Conservation (phyloP, 64 coral and sea anemone species). For the Stichodactyla mertensii region DNA sequence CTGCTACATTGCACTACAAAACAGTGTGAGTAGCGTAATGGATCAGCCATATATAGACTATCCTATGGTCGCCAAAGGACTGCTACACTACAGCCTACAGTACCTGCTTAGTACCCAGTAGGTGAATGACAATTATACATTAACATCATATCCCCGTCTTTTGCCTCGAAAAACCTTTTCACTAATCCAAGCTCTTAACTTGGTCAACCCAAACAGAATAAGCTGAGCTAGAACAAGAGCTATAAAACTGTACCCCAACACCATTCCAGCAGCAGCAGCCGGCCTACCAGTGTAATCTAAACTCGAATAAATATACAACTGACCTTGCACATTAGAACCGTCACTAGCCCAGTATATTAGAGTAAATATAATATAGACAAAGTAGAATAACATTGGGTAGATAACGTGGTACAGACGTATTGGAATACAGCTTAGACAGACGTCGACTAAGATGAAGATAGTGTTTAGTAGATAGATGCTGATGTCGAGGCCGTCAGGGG, state of each 20-base stretch:
- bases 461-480: conserved; percentile 71
- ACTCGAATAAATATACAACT: conserved; percentile 39
- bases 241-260: conserved; percentile 35
- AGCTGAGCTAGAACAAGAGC: conserved; percentile 37
- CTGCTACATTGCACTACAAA: no score
- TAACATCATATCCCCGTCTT: background rate
- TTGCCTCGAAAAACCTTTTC: background rate
- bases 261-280: background rate
- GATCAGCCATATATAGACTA: no score
- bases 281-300: conserved; percentile 62
- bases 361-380: conserved; percentile 56
- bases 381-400: conserved; percentile 57
- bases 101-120: no score
- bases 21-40: no score
- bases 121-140: background rate
- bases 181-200: conserved; percentile 18
- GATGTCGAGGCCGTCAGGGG: conserved; percentile 42
- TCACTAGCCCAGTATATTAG: conserved; percentile 62
- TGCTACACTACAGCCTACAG: no score
- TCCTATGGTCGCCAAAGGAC: no score
- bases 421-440: conserved; percentile 47
- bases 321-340: conserved; percentile 5
- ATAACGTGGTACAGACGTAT: conserved; percentile 65
- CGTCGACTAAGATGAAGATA: conserved; percentile 59
- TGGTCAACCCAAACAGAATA: conserved; percentile 26